Conservation (phyloP, 2,797 vertebrate species). For the Sebastiscus albofasciatus region DNA sequence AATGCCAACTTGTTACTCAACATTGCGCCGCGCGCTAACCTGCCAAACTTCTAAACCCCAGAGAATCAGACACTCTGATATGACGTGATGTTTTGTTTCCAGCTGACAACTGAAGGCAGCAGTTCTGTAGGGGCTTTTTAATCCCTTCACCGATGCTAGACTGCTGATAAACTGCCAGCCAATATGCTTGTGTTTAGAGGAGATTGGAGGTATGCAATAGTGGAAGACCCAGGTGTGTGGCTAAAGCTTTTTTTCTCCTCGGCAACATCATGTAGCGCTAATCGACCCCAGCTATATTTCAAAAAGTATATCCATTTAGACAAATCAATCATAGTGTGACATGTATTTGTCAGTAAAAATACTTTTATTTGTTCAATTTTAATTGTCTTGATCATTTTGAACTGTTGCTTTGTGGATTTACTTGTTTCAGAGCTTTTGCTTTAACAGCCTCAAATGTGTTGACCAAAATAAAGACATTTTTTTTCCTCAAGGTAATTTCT, state of each 20-base stretch:
- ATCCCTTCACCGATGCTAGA: neutral
- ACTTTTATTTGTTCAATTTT: neutral
- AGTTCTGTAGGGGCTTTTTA: neutral
- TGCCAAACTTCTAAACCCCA: neutral
- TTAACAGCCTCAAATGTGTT: neutral
- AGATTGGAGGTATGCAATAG: constrained; percentile 14
- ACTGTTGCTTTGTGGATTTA: neutral
- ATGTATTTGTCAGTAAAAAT: neutral
- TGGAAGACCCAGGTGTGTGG: constrained; percentile 23
- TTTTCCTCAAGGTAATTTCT: neutral
- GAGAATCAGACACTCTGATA: neutral
- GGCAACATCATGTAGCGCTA: neutral
- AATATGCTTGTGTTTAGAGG: neutral
- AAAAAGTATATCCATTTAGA: neutral
- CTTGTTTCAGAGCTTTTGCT: neutral
- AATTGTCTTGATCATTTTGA: neutral
- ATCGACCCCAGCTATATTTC: neutral
- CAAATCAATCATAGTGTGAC: neutral
- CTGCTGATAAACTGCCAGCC: neutral
- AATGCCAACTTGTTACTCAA: neutral
- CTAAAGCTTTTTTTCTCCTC: neutral
- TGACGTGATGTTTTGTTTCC: constrained; percentile 2
- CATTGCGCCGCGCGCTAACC: neutral
- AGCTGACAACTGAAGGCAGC: neutral
- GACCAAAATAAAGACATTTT: constrained; percentile 50